Conservation (phyloP, 2,888 invertebrate species). For the Chrysina gloriosa region DNA sequence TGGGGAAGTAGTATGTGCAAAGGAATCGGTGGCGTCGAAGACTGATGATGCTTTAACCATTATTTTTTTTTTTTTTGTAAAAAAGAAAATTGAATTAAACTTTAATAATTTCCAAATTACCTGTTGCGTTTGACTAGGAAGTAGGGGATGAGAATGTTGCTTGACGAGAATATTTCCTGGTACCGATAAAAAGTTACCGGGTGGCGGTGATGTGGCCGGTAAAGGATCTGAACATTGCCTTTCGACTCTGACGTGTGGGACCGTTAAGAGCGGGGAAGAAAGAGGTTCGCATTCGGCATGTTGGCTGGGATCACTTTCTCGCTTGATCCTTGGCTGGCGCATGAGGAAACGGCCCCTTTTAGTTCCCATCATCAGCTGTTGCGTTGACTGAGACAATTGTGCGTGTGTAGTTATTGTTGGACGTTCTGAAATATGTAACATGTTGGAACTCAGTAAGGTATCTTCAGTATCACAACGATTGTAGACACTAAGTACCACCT, state of each 20-base stretch:
- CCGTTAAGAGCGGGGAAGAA: slow-evolving; percentile 63
- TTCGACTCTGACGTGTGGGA: slow-evolving; percentile 69
- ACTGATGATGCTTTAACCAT: slow-evolving; percentile 49
- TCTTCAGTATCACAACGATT: too few relatives aligned
- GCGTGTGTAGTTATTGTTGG: slow-evolving; percentile 55
- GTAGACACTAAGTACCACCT: too few relatives aligned
- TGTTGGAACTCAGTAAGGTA: background rate
- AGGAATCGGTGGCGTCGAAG: slow-evolving; percentile 52
- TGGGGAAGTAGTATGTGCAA: slow-evolving; percentile 54
- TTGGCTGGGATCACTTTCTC: slow-evolving; percentile 70
- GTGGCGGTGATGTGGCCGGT: slow-evolving; percentile 67
- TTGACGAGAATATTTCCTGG: slow-evolving; percentile 72
- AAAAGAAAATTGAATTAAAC: background rate
- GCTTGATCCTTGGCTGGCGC: slow-evolving; percentile 75
- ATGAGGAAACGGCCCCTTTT: slow-evolving; percentile 75
- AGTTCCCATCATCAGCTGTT: slow-evolving; percentile 65
- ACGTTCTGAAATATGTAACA: slow-evolving; percentile 47
- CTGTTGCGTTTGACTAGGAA: slow-evolving; percentile 69
- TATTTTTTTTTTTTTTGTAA: background rate
- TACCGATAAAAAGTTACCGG: slow-evolving; percentile 68
- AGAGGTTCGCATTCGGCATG: slow-evolving; percentile 63
- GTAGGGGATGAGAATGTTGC: slow-evolving; percentile 75
- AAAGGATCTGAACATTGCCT: slow-evolving; percentile 72
- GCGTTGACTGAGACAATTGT: slow-evolving; percentile 53
- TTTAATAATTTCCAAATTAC: slow-evolving; percentile 38